These are phyloP conservation scores for Leptestheria dahalacensis DNA, from an alignment of 1,140 invertebrate genomes.

Conservation along the genomic window DNA sequence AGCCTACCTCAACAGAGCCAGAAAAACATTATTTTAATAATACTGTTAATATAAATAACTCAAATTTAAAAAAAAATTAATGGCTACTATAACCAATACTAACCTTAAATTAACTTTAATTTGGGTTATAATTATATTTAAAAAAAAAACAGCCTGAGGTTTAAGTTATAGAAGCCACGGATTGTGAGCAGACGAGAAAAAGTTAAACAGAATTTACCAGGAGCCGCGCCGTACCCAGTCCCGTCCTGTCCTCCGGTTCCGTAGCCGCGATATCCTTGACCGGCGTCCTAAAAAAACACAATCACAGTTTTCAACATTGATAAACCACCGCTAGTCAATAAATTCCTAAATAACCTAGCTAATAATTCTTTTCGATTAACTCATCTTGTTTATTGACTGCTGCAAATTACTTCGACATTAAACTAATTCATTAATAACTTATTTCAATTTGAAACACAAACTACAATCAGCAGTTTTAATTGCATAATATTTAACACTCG, in stretches of 20 bases:
- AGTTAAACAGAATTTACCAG: neutral
- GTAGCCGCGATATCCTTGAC: neutral
- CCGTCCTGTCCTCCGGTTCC: neutral
- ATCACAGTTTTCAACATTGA: too few relatives aligned
- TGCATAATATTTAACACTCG: too few relatives aligned
- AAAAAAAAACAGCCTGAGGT: neutral
- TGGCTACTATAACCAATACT: neutral
- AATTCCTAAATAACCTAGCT: too few relatives aligned
- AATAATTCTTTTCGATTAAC: too few relatives aligned
- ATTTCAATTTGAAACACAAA: too few relatives aligned
- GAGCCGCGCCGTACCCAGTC: neutral
- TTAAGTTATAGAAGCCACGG: too few relatives aligned
- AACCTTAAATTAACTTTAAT: neutral
- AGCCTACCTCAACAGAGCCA: neutral
- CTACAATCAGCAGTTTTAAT: too few relatives aligned
- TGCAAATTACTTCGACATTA: too few relatives aligned
- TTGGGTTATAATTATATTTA: neutral
- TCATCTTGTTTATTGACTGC: too few relatives aligned
- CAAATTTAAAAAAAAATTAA: neutral
- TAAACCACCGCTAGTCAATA: neutral
- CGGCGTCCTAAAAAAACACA: neutral
- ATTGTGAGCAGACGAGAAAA: too few relatives aligned
- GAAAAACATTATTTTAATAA: too few relatives aligned
- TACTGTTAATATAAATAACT: neutral
- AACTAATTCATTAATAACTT: too few relatives aligned